A percentile compares a stretch with the other conserved stretches of the same genome.
Conservation (phyloP, 2,888 invertebrate species). For the Cylloceria caligata region DNA sequence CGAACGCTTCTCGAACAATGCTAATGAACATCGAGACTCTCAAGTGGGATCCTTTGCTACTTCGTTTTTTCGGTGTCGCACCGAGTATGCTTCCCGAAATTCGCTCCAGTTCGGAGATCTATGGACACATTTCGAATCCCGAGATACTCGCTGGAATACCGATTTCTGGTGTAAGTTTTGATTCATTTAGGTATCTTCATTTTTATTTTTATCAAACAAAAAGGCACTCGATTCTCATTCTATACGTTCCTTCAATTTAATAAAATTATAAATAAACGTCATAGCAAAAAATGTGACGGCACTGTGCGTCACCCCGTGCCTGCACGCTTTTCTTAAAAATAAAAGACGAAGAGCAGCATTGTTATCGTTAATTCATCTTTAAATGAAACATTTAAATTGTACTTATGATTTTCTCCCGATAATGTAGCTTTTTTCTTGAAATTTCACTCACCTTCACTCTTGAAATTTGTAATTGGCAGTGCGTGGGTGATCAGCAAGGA, state of each 20-base stretch:
- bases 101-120: conserved; percentile 96
- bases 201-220: neutral
- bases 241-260: too few species aligned
- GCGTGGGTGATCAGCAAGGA: conserved; percentile 98
- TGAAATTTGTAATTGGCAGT: conserved; percentile 85
- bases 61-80: conserved; percentile 95
- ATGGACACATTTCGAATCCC: conserved; percentile 90
- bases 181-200: neutral
- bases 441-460: neutral
- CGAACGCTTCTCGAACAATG: conserved; percentile 98
- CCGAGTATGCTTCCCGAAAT: conserved; percentile 94
- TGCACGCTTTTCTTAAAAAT: too few species aligned
- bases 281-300: too few species aligned
- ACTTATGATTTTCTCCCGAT: too few species aligned
- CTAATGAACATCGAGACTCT: conserved; percentile 96
- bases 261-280: too few species aligned
- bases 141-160: conserved; percentile 92
- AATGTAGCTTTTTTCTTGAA: neutral
- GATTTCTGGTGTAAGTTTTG: conserved; percentile 92
- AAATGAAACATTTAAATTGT: too few species aligned
- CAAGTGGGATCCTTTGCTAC: conserved; percentile 95
- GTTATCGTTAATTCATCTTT: too few species aligned
- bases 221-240: too few species aligned
- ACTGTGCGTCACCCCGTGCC: too few species aligned
- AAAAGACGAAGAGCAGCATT: neutral